Percentiles rank a stretch among this genome's conserved stretches.
Conservation (phyloP, 2,113 vertebrate species). For the Mohoua ochrocephala region DNA sequence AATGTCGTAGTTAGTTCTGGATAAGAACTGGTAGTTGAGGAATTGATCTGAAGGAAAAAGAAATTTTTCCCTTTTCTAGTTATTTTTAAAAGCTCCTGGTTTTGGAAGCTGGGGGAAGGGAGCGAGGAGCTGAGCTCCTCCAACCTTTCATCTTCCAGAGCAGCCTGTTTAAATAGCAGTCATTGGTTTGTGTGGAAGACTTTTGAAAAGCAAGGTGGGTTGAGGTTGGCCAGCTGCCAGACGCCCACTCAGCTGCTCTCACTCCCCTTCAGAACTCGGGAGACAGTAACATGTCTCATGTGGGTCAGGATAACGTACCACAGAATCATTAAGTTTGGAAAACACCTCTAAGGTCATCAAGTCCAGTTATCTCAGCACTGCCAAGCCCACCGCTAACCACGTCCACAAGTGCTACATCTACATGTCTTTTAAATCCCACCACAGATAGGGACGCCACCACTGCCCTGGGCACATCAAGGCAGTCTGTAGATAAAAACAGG, state of each 20-base stretch:
- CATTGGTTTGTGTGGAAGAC: not conserved
- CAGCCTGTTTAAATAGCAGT: not conserved
- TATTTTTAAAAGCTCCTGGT: not conserved
- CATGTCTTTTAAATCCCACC: fast-evolving
- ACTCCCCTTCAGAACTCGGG: not conserved
- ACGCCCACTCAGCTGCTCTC: fast-evolving
- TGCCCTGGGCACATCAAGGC: not conserved
- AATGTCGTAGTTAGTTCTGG: not conserved
- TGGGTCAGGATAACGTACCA: not conserved
- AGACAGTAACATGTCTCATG: not conserved
- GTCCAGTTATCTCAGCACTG: not conserved
- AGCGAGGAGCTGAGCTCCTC: not conserved
- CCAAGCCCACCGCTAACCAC: not conserved
- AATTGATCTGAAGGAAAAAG: not conserved
- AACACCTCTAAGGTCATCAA: not conserved
- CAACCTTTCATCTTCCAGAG: not conserved
- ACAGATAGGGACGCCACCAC: not conserved
- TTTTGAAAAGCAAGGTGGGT: not conserved
- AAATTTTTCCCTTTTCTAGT: not conserved
- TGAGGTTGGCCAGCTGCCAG: not conserved
- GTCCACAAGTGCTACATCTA: not conserved
- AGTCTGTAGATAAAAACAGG: not conserved
- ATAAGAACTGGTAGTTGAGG: not conserved
- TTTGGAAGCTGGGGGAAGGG: not conserved
- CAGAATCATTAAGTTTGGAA: not conserved